These are phyloP conservation scores for Chiloscyllium punctatum DNA, from an alignment of 2,797 vertebrate genomes.

Conservation along the genomic window DNA sequence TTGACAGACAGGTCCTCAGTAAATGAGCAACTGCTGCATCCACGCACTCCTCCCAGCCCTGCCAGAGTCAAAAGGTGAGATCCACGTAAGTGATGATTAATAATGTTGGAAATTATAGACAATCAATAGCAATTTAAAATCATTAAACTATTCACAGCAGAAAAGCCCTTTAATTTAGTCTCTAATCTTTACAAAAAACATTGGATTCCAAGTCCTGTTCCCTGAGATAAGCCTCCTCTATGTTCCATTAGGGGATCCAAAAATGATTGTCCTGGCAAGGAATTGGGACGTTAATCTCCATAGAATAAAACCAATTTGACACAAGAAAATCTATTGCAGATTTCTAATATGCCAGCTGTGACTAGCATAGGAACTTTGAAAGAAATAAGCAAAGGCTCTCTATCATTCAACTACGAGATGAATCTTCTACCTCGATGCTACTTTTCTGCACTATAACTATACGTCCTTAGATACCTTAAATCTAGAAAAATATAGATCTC, in stretches of 20 bases:
- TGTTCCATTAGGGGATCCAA: not conserved
- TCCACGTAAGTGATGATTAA: not conserved
- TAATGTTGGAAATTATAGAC: not conserved
- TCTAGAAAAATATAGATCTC: too few species aligned
- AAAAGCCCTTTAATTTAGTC: too few species aligned
- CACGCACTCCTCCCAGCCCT: slow-evolving; percentile 95
- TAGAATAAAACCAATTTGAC: not conserved
- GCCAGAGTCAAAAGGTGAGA: slow-evolving; percentile 27
- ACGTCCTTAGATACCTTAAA: too few species aligned
- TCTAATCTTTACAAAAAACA: not conserved
- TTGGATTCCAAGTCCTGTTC: not conserved
- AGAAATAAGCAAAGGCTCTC: too few species aligned
- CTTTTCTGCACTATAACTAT: too few species aligned
- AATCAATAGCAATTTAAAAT: not conserved
- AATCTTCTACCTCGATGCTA: too few species aligned
- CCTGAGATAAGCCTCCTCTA: not conserved
- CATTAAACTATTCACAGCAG: not conserved
- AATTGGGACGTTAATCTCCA: not conserved
- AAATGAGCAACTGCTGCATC: slow-evolving; percentile 83
- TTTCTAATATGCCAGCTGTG: not conserved
- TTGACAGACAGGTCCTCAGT: slow-evolving; percentile 81
- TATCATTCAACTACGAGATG: too few species aligned
- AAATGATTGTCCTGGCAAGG: not conserved
- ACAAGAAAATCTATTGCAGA: not conserved
- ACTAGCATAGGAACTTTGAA: not conserved